Conservation (phyloP, 2,113 vertebrate genomes). For the Todiramphus chloris region DNA sequence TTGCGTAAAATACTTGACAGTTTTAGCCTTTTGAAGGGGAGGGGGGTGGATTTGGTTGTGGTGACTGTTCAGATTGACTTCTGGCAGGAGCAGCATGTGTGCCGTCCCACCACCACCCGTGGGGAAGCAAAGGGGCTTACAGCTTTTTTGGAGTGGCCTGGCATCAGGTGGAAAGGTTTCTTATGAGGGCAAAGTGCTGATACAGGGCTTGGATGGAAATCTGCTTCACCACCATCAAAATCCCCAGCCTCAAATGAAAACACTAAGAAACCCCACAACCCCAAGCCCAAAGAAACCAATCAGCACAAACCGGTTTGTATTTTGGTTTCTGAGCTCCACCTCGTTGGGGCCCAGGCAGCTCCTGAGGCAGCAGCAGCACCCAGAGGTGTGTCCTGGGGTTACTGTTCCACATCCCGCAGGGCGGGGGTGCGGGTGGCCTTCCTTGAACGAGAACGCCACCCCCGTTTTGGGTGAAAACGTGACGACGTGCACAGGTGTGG, state of each 20-base stretch:
- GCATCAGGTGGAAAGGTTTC: background rate
- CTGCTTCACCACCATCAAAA: background rate
- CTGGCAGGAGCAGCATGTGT: background rate
- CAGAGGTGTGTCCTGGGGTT: too few species aligned
- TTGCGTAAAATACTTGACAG: background rate
- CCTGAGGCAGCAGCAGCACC: too few species aligned
- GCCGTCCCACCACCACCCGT: rapidly evolving
- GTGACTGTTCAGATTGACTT: background rate
- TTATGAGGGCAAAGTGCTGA: background rate
- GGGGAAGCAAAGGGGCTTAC: background rate
- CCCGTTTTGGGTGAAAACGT: too few species aligned
- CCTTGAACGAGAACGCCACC: too few species aligned
- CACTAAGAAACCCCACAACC: background rate
- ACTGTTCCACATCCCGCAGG: too few species aligned
- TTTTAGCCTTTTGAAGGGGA: background rate
- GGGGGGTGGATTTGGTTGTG: background rate
- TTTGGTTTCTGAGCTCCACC: too few species aligned
- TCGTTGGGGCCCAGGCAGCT: too few species aligned
- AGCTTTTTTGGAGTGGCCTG: background rate
- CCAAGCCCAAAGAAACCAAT: background rate
- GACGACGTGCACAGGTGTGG: too few species aligned
- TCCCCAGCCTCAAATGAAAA: background rate
- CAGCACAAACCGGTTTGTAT: background rate
- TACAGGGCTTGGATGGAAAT: background rate
- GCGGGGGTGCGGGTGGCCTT: too few species aligned